These are phyloP conservation scores for Chionis minor DNA, from an alignment of 2,113 vertebrate genomes.

Conservation along the genomic window DNA sequence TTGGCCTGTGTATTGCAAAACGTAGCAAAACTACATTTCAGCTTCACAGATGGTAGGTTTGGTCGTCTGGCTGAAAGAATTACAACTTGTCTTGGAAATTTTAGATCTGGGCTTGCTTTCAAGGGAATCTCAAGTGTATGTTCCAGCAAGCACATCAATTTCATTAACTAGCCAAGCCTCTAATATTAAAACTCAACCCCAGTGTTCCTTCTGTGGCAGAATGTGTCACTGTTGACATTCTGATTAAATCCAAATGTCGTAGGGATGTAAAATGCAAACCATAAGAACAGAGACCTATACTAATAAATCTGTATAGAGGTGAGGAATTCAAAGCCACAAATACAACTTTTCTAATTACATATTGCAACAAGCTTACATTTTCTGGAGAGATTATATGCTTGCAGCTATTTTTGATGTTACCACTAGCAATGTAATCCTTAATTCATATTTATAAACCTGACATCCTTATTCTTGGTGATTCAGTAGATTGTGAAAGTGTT, in stretches of 20 bases:
- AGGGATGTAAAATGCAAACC: not conserved
- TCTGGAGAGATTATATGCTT: not conserved
- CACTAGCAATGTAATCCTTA: not conserved
- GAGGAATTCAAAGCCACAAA: not conserved
- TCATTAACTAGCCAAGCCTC: not conserved
- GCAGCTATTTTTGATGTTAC: not conserved
- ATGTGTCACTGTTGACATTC: not conserved
- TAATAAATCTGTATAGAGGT: not conserved
- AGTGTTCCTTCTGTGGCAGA: not conserved
- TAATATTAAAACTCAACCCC: not conserved
- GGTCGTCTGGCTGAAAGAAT: not conserved
- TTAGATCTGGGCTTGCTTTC: slow-evolving; percentile 15
- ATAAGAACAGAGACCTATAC: not conserved
- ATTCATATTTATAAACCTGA: not conserved
- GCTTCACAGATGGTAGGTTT: not conserved
- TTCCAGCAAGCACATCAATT: not conserved
- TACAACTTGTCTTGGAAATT: not conserved
- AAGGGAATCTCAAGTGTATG: not conserved
- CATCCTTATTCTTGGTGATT: not conserved
- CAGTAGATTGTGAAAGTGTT: not conserved
- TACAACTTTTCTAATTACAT: not conserved
- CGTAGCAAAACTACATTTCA: not conserved
- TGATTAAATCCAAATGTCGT: not conserved
- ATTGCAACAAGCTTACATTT: not conserved
- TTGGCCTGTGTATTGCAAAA: not conserved